Conservation (phyloP, 2,888 invertebrate genomes). For the Tenthredo livida region DNA sequence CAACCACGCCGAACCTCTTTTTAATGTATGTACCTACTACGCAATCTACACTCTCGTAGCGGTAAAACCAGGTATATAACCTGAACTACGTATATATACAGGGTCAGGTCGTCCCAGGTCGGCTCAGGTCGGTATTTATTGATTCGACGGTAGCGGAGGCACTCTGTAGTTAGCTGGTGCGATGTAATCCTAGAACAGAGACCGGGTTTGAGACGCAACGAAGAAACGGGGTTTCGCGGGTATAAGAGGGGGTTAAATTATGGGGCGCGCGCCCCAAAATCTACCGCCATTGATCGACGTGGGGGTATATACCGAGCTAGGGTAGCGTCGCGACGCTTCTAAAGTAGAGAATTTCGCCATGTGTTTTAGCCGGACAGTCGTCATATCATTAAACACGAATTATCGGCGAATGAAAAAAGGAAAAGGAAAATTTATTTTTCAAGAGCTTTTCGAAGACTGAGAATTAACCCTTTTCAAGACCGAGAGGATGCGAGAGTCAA, state of each 20-base stretch:
- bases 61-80: conserved; percentile 18
- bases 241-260: conserved; percentile 9
- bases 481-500: neutral
- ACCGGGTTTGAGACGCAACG: conserved; percentile 43
- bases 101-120: conserved; percentile 62
- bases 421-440: neutral
- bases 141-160: conserved; percentile 67
- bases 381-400: neutral
- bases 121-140: conserved; percentile 68
- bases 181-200: conserved; percentile 63
- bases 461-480: neutral
- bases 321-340: conserved; percentile 12
- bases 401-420: neutral
- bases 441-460: neutral
- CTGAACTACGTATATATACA: conserved; percentile 21
- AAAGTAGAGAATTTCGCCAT: neutral
- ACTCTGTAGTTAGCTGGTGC: conserved; percentile 64
- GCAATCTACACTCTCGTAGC: conserved; percentile 21
- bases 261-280: conserved; percentile 22
- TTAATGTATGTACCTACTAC: conserved; percentile 2
- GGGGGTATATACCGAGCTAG: neutral
- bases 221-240: neutral
- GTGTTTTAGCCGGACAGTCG: neutral
- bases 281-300: conserved; percentile 21
- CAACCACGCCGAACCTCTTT: neutral